A percentile compares a stretch with the other conserved stretches of the same genome.
Evolutionary conservation across 2,888 invertebrate species (phyloP).

Genomic region (Apamea monoglypha): DNA sequence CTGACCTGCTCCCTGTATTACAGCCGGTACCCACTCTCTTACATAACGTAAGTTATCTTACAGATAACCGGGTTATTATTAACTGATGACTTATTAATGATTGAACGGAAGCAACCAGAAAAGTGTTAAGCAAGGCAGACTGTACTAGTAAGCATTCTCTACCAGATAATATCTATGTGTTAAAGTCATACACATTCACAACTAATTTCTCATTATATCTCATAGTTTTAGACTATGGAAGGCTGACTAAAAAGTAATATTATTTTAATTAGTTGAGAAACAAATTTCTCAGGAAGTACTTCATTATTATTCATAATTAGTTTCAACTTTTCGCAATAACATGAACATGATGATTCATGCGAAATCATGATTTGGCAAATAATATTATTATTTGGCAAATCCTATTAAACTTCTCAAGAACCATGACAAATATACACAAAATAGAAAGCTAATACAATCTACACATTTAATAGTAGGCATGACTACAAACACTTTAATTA

Average conservation of each 20-base stretch:
- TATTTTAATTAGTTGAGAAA: background rate
- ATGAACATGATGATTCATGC: constrained; percentile 11
- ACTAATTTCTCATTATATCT: background rate
- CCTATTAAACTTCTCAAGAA: background rate
- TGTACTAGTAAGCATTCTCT: background rate
- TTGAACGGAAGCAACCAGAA: constrained; percentile 15
- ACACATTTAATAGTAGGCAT: constrained; percentile 5
- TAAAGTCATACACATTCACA: background rate
- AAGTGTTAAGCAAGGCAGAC: constrained; percentile 5
- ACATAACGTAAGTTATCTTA: constrained; percentile 28
- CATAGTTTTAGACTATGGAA: background rate
- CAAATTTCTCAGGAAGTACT: background rate
- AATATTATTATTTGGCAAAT: constrained; percentile 11
- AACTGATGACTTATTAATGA: background rate
- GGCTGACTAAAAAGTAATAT: background rate
- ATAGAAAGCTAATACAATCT: background rate
- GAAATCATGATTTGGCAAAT: constrained; percentile 18
- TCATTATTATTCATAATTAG: background rate
- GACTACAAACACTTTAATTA: background rate
- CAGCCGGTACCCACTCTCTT: constrained; percentile 12
- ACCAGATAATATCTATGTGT: background rate
- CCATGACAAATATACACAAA: background rate
- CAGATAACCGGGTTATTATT: constrained; percentile 29
- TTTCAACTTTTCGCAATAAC: constrained; percentile 9
- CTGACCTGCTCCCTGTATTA: constrained; percentile 16